Evolutionary conservation across 2,113 vertebrate species (phyloP), one percentile per base, ranked within the genome.

Genomic region (Danio rerio): DNA sequence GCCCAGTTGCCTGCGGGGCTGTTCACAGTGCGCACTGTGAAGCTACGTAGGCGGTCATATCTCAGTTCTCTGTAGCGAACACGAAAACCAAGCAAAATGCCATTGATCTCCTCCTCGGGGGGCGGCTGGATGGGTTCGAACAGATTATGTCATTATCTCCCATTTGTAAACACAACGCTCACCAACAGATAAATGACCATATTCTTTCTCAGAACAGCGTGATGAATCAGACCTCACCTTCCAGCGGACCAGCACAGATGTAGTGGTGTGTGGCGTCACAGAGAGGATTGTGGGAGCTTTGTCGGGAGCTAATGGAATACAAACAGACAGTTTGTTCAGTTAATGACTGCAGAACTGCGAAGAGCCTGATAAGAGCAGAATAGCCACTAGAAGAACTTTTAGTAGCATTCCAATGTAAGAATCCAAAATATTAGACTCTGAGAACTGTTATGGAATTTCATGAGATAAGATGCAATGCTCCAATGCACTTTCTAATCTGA

Each of bases 211-310:
- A 16, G 18, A 63, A 50, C n/a, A 62, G 55, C 0, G n/a, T n/a
- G n/a, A 49, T 61, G 10, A 80, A 78, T 78, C 62, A 12, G 11
- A 49, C 11, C 47, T 0, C 95, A 99, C 98, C 98, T 98, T 96
- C 98, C 98, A 99, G 40, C 95, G 96, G 86, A 99, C 96, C 69
- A 99, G 93, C 79, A 99, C 97, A 0, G 98, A 99, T 0, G 97
- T 99, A 86, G 97, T 98, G 85, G 98, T 99, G 92, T 98, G 98
- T 0, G 98, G 98, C 0, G 95, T 99, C 79, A 99, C 95, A 0
- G 98, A 99, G 69, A 99, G 88, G 84, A 99, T 95, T 79, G 91
- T 95, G 12, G 98, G 98, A 0, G 98, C 94, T 90, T 96, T 96
- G 49, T 99, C 98, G 0, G 98, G 98, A 18, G 95, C 98, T 99